Percentiles rank a stretch among this genome's conserved stretches.
Conservation (phyloP, 2,113 vertebrate genomes). For the Tiliqua scincoides region DNA sequence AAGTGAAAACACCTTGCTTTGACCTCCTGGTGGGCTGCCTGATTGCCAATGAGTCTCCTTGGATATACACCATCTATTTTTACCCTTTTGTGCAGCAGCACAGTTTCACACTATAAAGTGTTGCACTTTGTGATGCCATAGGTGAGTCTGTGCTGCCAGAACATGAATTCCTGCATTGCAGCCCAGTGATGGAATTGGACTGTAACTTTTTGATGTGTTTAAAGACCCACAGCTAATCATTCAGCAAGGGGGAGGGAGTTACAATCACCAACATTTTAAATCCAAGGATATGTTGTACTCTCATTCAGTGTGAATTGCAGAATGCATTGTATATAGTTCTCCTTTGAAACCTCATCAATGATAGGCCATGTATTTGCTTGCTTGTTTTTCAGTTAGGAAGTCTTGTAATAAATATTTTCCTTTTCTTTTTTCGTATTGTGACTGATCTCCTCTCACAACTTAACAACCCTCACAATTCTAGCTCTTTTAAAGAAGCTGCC, state of each 20-base stretch:
- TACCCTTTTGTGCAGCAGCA: no score
- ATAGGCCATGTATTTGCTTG: not conserved
- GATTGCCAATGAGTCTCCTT: no score
- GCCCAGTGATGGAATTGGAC: no score
- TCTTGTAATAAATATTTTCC: not conserved
- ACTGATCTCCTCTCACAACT: constrained; percentile 15
- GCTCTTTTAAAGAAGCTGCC: not conserved
- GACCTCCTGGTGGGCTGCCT: no score
- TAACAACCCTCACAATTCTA: not conserved
- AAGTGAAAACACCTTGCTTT: no score
- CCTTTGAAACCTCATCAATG: not conserved
- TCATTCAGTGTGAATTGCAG: not conserved
- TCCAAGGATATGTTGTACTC: not conserved
- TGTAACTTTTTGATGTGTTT: not conserved
- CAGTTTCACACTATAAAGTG: no score
- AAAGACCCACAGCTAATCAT: not conserved
- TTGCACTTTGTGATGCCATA: no score
- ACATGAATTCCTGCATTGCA: no score
- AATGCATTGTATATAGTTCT: not conserved
- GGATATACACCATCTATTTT: no score
- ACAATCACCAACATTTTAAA: no score
- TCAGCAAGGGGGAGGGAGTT: not conserved
- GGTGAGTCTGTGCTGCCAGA: no score
- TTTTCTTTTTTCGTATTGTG: constrained; percentile 16
- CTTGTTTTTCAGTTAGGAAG: not conserved